Conservation (phyloP, 2,113 vertebrate species). For the Cebidichthys violaceus region DNA sequence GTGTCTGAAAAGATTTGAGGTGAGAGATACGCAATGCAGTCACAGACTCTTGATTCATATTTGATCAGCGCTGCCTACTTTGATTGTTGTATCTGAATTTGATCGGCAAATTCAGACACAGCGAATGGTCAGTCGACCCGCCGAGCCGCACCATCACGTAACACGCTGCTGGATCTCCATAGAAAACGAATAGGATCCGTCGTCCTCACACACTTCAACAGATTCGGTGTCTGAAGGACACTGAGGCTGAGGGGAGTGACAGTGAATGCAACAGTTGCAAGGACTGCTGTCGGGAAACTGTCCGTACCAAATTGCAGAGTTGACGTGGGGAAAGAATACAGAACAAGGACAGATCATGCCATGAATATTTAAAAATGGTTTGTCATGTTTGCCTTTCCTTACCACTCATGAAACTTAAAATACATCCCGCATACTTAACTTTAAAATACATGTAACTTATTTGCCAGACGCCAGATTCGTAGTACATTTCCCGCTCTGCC, state of each 20-base stretch:
- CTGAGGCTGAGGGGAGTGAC: not conserved
- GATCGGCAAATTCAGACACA: not conserved
- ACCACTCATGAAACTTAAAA: not conserved
- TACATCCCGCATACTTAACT: slow-evolving; percentile 5
- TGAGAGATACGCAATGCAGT: not conserved
- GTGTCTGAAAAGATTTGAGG: not conserved
- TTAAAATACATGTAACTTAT: slow-evolving; percentile 48
- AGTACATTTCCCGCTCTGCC: slow-evolving; percentile 52
- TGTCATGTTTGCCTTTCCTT: slow-evolving; percentile 21
- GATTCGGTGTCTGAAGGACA: not conserved
- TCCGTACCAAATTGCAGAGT: not conserved
- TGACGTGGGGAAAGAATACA: not conserved
- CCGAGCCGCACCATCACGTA: not conserved
- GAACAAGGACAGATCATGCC: not conserved
- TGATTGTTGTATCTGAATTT: not conserved
- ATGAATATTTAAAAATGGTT: slow-evolving; percentile 36
- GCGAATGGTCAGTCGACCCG: not conserved
- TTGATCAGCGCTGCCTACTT: not conserved
- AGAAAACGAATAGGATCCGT: not conserved
- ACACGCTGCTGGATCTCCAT: not conserved
- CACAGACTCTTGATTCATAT: not conserved
- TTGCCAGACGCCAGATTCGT: slow-evolving; percentile 41
- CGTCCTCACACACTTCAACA: not conserved
- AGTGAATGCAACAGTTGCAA: not conserved
- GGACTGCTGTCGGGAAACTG: not conserved